Conservation (phyloP, 2,113 vertebrate species). For the Saccopteryx bilineata region DNA sequence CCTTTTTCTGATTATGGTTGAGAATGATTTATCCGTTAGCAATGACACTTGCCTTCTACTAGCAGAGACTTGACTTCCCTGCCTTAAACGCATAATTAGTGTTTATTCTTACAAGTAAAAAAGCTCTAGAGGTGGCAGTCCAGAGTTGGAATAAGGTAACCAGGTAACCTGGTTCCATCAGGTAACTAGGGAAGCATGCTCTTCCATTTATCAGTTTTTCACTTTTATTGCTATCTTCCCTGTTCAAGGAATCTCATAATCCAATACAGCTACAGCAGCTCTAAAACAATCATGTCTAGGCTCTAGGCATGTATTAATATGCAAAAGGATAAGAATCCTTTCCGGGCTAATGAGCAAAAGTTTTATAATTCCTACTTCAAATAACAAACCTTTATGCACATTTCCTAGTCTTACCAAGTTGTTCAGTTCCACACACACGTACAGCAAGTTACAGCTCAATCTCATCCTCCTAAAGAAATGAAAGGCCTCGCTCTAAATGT, state of each 20-base stretch:
- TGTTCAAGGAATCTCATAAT: background rate
- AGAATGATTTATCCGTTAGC: background rate
- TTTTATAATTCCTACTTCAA: background rate
- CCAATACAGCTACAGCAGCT: rapidly evolving
- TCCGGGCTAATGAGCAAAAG: background rate
- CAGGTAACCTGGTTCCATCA: background rate
- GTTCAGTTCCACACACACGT: background rate
- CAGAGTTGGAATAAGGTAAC: background rate
- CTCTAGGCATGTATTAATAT: background rate
- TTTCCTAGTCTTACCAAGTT: background rate
- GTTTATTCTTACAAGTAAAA: background rate
- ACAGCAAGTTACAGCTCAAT: background rate
- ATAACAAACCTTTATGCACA: background rate
- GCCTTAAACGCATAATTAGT: background rate
- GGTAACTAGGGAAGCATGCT: background rate
- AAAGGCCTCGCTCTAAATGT: rapidly evolving
- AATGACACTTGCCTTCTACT: background rate
- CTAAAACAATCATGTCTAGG: background rate
- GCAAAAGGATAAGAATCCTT: background rate
- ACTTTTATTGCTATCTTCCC: background rate
- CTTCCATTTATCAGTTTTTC: background rate
- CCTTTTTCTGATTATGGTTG: background rate
- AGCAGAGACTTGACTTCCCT: background rate
- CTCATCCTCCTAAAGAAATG: background rate
- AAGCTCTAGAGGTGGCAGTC: background rate